Evolutionary conservation across 2,797 vertebrate species (phyloP).

Genomic region (Sparidentex hasta): DNA sequence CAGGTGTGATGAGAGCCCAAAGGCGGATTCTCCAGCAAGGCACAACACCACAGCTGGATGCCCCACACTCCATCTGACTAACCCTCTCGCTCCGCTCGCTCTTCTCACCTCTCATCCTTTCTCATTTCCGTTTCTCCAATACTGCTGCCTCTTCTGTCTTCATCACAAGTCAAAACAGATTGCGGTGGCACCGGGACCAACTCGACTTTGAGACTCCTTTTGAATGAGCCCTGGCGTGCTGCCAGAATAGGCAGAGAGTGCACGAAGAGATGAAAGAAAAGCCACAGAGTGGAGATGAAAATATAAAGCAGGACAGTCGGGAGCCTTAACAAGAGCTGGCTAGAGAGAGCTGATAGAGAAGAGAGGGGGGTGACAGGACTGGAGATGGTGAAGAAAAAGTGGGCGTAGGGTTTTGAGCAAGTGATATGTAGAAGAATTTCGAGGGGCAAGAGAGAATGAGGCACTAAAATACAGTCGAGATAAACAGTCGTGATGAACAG

Average conservation of each 20-base stretch:
- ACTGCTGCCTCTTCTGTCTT: conserved; percentile 64
- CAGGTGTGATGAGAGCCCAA: conserved; percentile 80
- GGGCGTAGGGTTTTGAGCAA: conserved; percentile 14
- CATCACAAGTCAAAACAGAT: conserved; percentile 72
- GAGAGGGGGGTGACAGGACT: conserved; percentile 36
- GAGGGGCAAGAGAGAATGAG: conserved; percentile 25
- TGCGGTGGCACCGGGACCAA: conserved; percentile 55
- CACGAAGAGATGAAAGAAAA: conserved; percentile 49
- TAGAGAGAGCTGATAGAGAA: conserved; percentile 38
- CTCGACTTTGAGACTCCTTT: conserved; percentile 59
- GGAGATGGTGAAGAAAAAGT: conserved; percentile 30
- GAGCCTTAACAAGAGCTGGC: conserved; percentile 48
- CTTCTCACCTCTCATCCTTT: conserved; percentile 73
- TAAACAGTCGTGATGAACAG: conserved; percentile 73
- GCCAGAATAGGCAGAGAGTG: conserved; percentile 54
- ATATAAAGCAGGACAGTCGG: conserved; percentile 42
- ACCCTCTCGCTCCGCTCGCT: conserved; percentile 59
- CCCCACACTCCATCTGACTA: conserved; percentile 76
- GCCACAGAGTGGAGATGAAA: conserved; percentile 28
- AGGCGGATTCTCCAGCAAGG: conserved; percentile 67
- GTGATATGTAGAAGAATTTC: conserved; percentile 18
- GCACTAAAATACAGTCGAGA: conserved; percentile 32
- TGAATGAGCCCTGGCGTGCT: conserved; percentile 61
- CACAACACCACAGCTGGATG: conserved; percentile 80
- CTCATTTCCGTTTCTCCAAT: conserved; percentile 65